Evolutionary conservation across 2,888 invertebrate genomes (phyloP).

Genomic region (Ichneumoninae sp.): DNA sequence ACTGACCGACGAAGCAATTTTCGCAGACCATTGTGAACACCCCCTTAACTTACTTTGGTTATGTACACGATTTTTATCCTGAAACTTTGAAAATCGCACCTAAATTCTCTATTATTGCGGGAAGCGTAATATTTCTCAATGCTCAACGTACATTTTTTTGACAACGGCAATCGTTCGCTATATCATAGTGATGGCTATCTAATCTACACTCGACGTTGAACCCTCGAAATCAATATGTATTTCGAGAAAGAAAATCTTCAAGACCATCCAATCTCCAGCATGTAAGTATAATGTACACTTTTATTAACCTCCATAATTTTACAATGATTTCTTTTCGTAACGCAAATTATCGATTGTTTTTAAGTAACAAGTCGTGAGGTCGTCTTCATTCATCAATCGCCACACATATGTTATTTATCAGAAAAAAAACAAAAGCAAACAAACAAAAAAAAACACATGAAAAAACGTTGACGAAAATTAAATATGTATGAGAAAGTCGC

Average conservation of each 20-base stretch:
- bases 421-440: neutral
- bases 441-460: neutral
- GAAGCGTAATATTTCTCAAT: constrained; percentile 46
- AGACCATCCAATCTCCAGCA: constrained; percentile 74
- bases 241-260: constrained; percentile 74
- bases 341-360: constrained; percentile 59
- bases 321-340: constrained; percentile 25
- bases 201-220: constrained; percentile 43
- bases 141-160: constrained; percentile 31
- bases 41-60: constrained; percentile 2
- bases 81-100: constrained; percentile 49
- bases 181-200: constrained; percentile 46
- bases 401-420: constrained; percentile 12
- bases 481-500: constrained; percentile 8
- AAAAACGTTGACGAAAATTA: neutral
- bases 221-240: constrained; percentile 70
- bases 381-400: constrained; percentile 19
- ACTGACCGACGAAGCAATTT: neutral
- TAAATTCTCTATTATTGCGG: constrained; percentile 63
- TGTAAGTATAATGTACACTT: constrained; percentile 71
- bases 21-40: neutral
- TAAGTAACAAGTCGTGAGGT: constrained; percentile 28
- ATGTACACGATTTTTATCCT: neutral
- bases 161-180: constrained; percentile 42
- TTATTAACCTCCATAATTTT: constrained; percentile 21